phyloP scores from a whole-genome alignment of 2,113 vertebrate species.

The Rana temporaria region DNA sequence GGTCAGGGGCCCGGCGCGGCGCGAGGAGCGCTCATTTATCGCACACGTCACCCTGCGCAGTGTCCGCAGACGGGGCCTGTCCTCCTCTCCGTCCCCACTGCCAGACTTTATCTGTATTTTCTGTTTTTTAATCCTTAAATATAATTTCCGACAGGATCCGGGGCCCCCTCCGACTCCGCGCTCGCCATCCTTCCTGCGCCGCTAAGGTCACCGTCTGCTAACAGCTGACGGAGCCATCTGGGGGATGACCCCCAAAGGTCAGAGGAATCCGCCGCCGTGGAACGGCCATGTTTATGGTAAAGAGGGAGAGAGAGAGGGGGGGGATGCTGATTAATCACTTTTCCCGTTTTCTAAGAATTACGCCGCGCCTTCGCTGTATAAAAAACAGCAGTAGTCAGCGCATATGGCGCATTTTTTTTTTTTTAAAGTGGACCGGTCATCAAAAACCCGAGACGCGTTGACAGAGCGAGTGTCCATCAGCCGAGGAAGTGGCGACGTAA shows the following conservation, averaged over 20 bases:
- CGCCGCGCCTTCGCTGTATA: no score
- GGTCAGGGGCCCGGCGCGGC: no score
- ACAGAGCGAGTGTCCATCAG: no score
- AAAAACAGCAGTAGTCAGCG: no score
- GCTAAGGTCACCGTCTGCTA: constrained; percentile 7
- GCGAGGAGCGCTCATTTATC: no score
- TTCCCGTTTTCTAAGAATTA: not conserved
- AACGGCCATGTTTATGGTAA: not conserved
- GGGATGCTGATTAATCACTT: not conserved
- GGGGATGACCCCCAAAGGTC: constrained; percentile 20
- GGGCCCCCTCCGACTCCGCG: not conserved
- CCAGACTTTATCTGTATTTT: not conserved
- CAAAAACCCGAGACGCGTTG: no score
- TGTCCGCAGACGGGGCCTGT: no score
- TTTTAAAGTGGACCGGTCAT: no score
- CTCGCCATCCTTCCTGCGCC: not conserved
- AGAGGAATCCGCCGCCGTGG: not conserved
- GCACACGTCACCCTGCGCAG: no score
- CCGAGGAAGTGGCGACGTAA: no score
- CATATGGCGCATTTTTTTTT: no score
- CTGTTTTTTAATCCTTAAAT: not conserved
- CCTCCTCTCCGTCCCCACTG: no score
- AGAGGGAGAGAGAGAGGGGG: not conserved
- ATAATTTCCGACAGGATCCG: not conserved
- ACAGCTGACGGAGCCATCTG: constrained; percentile 1